Base-by-base conservation (phyloP, 2,888 invertebrate species). In the Drosophila subsilvestris region DNA sequence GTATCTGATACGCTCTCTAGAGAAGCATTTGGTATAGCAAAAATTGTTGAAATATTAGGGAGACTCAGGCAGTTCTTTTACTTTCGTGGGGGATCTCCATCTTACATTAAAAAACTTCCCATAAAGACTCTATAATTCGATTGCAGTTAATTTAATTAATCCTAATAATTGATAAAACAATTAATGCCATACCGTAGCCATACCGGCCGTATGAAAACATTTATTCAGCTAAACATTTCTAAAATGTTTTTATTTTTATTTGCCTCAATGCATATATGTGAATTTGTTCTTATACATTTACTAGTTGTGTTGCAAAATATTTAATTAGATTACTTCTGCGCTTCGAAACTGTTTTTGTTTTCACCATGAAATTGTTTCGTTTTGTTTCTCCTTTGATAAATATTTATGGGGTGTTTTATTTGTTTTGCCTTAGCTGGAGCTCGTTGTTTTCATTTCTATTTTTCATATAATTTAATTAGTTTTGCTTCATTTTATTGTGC, bases 401-500 rank as follows among this genome's bases (percentile, higher is more conserved):
- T 86, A 83, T 84, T 79, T 84, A 84, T 80, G 81, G 76, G 42
- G 4, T 57, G 51, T 73, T 80, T 83, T 73, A 74, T 84, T 76
- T 84, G 66, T 71, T 68, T 58, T 70, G 67, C 58, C 71, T 67
- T 61, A 58, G 27, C 58, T 25, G 10, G 22, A 51, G 22, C 54
- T 74, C 55, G 54, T 76, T 87, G 82, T 79, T 87, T 87, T 79
- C 77, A 75, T 77, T 85, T 72, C 56, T 69, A 84, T 37, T 37
- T 78, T 80, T 76, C 66, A 87, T 87, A 81, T 85, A 83, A 83
- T 83, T 83, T 77, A 85, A 83, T 83, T 83, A 85, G 88, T 82
- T 82, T 79, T 74, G 79, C 82, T 75, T 75, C 63, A 85, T 58
- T 81, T 85, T 78, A 69, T 72, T 66, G 51, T 43, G 56, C 63